Evolutionary conservation across 2,797 vertebrate species (phyloP).

Genomic region (Tadarida brasiliensis): DNA sequence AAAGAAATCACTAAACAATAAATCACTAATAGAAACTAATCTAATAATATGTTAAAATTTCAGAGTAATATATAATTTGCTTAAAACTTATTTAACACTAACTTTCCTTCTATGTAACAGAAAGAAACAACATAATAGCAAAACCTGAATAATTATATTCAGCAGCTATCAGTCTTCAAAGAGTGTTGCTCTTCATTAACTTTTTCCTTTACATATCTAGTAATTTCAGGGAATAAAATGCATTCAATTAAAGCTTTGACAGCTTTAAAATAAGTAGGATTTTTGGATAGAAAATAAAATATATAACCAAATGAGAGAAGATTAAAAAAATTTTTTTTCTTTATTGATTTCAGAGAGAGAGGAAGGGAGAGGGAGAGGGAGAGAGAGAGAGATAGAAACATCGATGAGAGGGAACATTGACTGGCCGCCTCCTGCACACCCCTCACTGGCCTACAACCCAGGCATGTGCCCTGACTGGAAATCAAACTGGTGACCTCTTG

Average conservation of each 20-base stretch:
- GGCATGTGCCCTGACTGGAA: no score
- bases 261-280: background rate
- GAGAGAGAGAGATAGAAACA: no score
- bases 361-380: no score
- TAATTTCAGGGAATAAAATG: background rate
- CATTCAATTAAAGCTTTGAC: background rate
- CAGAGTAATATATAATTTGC: background rate
- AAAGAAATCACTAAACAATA: background rate
- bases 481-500: no score
- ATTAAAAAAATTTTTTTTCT: no score
- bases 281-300: background rate
- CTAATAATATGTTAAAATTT: slow-evolving; percentile 6
- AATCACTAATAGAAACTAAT: background rate
- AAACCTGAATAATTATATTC: background rate
- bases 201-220: background rate
- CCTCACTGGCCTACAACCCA: no score
- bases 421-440: no score
- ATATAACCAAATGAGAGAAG: background rate
- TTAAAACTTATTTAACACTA: slow-evolving; percentile 12
- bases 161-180: background rate
- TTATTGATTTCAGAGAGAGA: no score
- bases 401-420: no score
- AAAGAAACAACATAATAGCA: background rate
- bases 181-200: background rate
- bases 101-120: background rate